These are phyloP conservation scores for Channa maculata DNA, from an alignment of 2,113 vertebrate genomes.

Conservation along the genomic window DNA sequence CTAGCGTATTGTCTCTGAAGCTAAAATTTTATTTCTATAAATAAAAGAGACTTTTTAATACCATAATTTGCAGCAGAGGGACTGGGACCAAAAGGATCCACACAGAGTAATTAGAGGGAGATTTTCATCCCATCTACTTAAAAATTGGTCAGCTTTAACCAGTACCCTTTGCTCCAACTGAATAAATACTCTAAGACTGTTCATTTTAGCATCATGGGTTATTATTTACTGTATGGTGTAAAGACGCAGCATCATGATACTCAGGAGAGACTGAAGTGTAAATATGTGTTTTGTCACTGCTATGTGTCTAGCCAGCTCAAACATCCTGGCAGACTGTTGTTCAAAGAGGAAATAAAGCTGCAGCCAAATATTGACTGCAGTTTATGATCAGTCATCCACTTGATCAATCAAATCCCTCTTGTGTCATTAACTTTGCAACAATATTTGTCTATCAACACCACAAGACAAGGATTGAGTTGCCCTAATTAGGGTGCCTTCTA, in stretches of 20 bases:
- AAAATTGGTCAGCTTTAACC: slow-evolving; percentile 78
- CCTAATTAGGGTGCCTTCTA: background rate
- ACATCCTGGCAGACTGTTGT: slow-evolving; percentile 50
- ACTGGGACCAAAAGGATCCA: slow-evolving; percentile 66
- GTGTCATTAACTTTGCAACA: slow-evolving; percentile 77
- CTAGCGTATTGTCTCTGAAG: slow-evolving; percentile 79
- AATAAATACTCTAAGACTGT: slow-evolving; percentile 62
- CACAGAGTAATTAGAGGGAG: slow-evolving; percentile 75
- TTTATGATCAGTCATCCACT: slow-evolving; percentile 79
- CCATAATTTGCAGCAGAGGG: slow-evolving; percentile 63
- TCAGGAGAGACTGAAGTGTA: slow-evolving; percentile 56
- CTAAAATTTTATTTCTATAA: slow-evolving; percentile 79
- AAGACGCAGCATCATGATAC: slow-evolving; percentile 52
- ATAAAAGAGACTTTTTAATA: slow-evolving; percentile 80
- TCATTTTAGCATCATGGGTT: slow-evolving; percentile 61
- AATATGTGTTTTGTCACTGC: slow-evolving; percentile 70
- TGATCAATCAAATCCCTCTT: slow-evolving; percentile 82
- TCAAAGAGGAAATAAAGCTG: slow-evolving; percentile 65
- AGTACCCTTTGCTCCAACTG: slow-evolving; percentile 61
- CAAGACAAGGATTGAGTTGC: slow-evolving; percentile 33
- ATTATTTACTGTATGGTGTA: slow-evolving; percentile 62
- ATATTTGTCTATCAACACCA: slow-evolving; percentile 79
- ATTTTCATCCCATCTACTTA: slow-evolving; percentile 65
- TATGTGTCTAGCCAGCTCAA: slow-evolving; percentile 55
- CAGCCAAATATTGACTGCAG: slow-evolving; percentile 76